Percentiles rank a stretch among this genome's conserved stretches.
Conservation (phyloP, 2,113 vertebrate species). For the Megaceryle maxima region DNA sequence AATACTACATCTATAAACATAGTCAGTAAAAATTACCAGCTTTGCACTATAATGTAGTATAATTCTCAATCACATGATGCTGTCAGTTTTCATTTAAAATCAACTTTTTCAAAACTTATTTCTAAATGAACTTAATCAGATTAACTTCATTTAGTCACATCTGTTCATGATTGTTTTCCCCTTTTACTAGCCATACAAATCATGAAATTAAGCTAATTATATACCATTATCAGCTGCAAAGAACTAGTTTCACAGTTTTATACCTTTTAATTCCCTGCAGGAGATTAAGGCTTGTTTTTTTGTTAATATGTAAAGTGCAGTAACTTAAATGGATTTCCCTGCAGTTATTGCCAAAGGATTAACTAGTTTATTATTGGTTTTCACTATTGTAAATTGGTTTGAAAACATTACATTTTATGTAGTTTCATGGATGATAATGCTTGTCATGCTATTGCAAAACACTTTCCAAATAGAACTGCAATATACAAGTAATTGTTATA, state of each 20-base stretch:
- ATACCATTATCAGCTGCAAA: slow-evolving; percentile 70
- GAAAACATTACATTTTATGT: slow-evolving; percentile 61
- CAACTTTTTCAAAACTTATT: slow-evolving; percentile 78
- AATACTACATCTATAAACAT: not conserved
- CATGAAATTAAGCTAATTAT: slow-evolving; percentile 78
- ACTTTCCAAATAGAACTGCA: slow-evolving; percentile 11
- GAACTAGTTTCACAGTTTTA: slow-evolving; percentile 67
- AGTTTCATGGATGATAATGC: slow-evolving; percentile 11
- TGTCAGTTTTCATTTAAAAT: slow-evolving; percentile 78
- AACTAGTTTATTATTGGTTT: slow-evolving; percentile 61
- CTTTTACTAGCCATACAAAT: slow-evolving; percentile 74
- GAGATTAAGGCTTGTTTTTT: slow-evolving; percentile 63
- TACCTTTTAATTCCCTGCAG: slow-evolving; percentile 69
- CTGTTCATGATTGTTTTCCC: slow-evolving; percentile 71
- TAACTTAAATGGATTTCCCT: slow-evolving; percentile 62
- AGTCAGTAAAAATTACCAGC: not conserved
- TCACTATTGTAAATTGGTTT: slow-evolving; percentile 59
- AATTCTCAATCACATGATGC: slow-evolving; percentile 28
- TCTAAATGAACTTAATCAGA: slow-evolving; percentile 77
- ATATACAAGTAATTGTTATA: not conserved
- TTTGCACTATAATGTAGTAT: not conserved
- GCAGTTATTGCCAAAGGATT: slow-evolving; percentile 58
- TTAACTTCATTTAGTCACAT: slow-evolving; percentile 79
- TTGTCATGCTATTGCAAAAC: slow-evolving; percentile 24
- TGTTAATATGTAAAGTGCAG: slow-evolving; percentile 61